Evolutionary conservation across 2,113 vertebrate genomes (phyloP), one percentile per base, ranked within the genome.

Genomic region (Albula goreensis): DNA sequence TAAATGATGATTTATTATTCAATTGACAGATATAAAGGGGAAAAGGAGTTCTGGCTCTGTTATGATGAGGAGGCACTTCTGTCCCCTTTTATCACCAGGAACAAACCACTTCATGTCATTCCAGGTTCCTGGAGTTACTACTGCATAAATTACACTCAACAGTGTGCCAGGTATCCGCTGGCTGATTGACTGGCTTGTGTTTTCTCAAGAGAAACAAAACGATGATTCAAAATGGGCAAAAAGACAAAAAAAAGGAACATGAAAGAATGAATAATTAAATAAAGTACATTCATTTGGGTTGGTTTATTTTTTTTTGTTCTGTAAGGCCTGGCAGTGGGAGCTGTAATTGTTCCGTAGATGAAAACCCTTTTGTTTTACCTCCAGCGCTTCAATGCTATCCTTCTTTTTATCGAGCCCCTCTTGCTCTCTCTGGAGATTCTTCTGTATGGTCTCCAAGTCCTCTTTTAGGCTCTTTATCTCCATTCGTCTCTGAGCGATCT

Each of bases 381-480:
- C 97, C 86, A 96, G 92, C 48, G 83, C 85, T 80, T 94, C 90
- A 81, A 97, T 91, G 11, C 87, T 89, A 10, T 96, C 90, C 87
- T 91, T 87, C 88, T 96, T 89, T 17, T 97, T 93, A 66, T 95
- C 94, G 0, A 94, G 91, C 86, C 97, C 96, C 56, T 95, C 95
- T 90, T 96, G 92, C 56, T 96, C 96, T 85, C 87, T 93, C 78
- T 93, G 56, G 53, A 94, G 92, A 60, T 95, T 92, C 50, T 86
- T 94, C 93, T 96, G 90, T 81, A 95, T 94, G 50, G 70, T 88
- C 80, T 91, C 90, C 91, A 97, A 0, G 77, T 96, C 96, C 90
- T 98, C 97, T 50, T 91, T 94, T 88, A 98, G 91, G 88, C 88
- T 93, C 92, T 94, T 96, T 89, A 97, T 93, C 93, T 99, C 97